Conservation (phyloP, 2,888 invertebrate species). For the Troides oblongomaculatus region DNA sequence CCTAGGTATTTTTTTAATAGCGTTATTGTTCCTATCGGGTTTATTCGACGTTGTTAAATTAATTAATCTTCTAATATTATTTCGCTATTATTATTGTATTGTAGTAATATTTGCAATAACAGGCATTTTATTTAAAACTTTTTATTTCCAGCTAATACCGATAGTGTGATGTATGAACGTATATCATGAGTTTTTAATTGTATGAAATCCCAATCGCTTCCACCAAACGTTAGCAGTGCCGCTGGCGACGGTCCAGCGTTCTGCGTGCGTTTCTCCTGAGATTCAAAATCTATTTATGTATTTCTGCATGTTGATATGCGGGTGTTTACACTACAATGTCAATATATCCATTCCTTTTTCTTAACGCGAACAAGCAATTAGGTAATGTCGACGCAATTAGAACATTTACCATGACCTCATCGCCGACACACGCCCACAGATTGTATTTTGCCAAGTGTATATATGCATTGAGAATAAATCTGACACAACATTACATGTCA, state of each 20-base stretch:
- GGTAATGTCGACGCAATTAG: conserved; percentile 26
- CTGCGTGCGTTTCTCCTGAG: conserved; percentile 56
- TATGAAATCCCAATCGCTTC: conserved; percentile 40
- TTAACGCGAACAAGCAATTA: conserved; percentile 13
- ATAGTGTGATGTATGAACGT: conserved; percentile 12
- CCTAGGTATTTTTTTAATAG: no score
- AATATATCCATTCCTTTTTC: conserved; percentile 8
- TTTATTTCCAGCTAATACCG: neutral
- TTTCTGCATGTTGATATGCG: conserved; percentile 56
- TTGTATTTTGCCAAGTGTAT: conserved; percentile 4
- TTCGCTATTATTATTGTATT: no score
- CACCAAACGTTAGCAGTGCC: conserved; percentile 51
- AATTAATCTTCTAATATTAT: no score
- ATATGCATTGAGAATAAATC: neutral
- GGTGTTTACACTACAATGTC: conserved; percentile 38
- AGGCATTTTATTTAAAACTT: no score
- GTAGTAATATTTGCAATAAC: no score
- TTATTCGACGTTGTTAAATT: no score
- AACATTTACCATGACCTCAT: conserved; percentile 19
- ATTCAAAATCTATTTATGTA: conserved; percentile 62
- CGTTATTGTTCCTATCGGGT: no score
- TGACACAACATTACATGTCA: neutral
- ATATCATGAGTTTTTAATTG: conserved; percentile 21
- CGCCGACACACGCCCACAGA: neutral
- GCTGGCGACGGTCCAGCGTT: conserved; percentile 55